Conservation (phyloP, 2,888 invertebrate species). For the Junonia oenone region DNA sequence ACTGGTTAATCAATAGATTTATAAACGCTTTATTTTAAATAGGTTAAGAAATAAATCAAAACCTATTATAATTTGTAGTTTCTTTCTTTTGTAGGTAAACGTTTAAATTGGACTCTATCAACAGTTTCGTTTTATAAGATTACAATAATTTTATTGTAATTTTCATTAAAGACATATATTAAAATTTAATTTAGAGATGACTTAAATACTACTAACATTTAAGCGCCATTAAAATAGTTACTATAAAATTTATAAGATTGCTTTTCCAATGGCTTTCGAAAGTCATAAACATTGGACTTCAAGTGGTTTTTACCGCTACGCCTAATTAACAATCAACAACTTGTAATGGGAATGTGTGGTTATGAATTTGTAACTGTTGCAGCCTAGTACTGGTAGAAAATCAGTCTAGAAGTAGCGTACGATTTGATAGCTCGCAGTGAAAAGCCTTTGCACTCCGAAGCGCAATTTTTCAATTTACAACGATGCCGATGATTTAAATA, state of each 20-base stretch:
- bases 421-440: background rate
- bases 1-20: too few relatives aligned
- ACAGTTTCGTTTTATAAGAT: too few relatives aligned
- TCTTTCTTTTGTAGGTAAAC: background rate
- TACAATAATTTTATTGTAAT: too few relatives aligned
- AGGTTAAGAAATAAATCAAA: too few relatives aligned
- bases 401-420: constrained; percentile 5
- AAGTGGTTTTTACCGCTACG: constrained; percentile 20
- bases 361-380: constrained; percentile 15
- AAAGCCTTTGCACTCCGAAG: constrained; percentile 3
- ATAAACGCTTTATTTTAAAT: too few relatives aligned
- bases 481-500: background rate
- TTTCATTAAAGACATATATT: background rate
- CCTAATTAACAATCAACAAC: constrained; percentile 19
- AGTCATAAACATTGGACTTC: constrained; percentile 12
- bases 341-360: constrained; percentile 11
- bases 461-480: constrained; percentile 5
- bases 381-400: constrained; percentile 13
- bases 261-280: constrained; percentile 14
- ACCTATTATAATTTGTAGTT: too few relatives aligned
- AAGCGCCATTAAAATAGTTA: constrained; percentile 2
- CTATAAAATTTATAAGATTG: constrained; percentile 3
- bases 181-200: background rate
- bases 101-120: background rate
- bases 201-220: constrained; percentile 3